These are phyloP conservation scores for Leptoclinus maculatus DNA, from an alignment of 2,797 vertebrate species.

Conservation along the genomic window DNA sequence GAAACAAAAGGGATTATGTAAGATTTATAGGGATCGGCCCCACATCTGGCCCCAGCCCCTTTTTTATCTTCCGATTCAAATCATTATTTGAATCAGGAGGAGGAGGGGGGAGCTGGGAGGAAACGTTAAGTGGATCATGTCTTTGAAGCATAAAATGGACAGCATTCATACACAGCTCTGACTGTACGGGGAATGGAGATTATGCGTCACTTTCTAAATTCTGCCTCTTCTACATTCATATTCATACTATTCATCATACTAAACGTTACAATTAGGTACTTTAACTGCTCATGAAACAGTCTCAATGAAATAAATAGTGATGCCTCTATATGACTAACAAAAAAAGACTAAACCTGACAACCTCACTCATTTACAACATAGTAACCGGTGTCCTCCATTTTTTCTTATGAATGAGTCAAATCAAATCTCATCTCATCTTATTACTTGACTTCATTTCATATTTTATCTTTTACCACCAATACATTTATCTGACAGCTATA, in stretches of 20 bases:
- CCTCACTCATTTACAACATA: neutral
- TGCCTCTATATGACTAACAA: neutral
- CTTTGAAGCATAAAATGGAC: conserved; percentile 61
- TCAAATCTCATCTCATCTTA: neutral
- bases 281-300: neutral
- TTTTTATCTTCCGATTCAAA: conserved; percentile 83
- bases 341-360: neutral
- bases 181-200: neutral
- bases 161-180: conserved; percentile 1
- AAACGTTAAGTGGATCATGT: conserved; percentile 19
- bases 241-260: neutral
- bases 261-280: neutral
- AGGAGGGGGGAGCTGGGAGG: conserved; percentile 1
- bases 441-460: no score
- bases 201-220: neutral
- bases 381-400: neutral
- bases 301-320: neutral
- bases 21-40: conserved; percentile 83
- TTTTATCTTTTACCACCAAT: neutral
- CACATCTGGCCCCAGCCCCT: conserved; percentile 78
- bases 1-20: conserved; percentile 85
- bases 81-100: conserved; percentile 70
- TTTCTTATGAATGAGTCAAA: neutral
- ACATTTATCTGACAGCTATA: conserved; percentile 18
- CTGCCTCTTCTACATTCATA: neutral